Percentiles rank a stretch among this genome's conserved stretches.
Evolutionary conservation across 2,797 vertebrate species (phyloP).

Genomic region (Bovichtus diacanthus): DNA sequence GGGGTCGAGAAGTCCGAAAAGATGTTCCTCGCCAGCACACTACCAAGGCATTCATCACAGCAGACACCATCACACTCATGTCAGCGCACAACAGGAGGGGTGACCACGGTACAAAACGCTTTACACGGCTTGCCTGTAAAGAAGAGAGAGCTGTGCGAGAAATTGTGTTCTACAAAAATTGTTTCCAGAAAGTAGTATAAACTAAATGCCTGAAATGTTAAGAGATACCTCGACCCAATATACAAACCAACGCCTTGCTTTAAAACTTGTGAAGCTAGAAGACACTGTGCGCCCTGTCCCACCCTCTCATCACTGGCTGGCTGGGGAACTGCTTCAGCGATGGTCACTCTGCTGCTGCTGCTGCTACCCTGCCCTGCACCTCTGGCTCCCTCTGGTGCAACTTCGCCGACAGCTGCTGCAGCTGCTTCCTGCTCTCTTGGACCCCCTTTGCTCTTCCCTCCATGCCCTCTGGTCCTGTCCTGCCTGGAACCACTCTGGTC

Average conservation of each 20-base stretch:
- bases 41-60: slow-evolving; percentile 83
- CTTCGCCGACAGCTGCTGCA: slow-evolving; percentile 50
- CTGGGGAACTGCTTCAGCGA: slow-evolving; percentile 62
- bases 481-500: slow-evolving; percentile 52
- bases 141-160: slow-evolving; percentile 87
- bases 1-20: slow-evolving; percentile 71
- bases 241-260: slow-evolving; percentile 85
- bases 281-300: slow-evolving; percentile 63
- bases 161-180: slow-evolving; percentile 75
- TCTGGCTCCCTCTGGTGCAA: slow-evolving; percentile 80
- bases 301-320: slow-evolving; percentile 76
- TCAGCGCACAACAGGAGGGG: slow-evolving; percentile 76
- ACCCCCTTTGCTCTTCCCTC: slow-evolving; percentile 58
- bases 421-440: slow-evolving; percentile 52
- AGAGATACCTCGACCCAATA: slow-evolving; percentile 85
- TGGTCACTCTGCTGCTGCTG: slow-evolving; percentile 46
- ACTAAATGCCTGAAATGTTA: slow-evolving; percentile 46
- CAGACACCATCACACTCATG: slow-evolving; percentile 83
- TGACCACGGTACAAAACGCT: slow-evolving; percentile 76
- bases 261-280: slow-evolving; percentile 77
- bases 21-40: slow-evolving; percentile 79
- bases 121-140: slow-evolving; percentile 86
- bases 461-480: slow-evolving; percentile 56
- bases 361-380: slow-evolving; percentile 80
- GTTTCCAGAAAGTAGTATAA: not conserved